phyloP scores from a whole-genome alignment of 1,140 invertebrate genomes.

The Battus philenor region DNA sequence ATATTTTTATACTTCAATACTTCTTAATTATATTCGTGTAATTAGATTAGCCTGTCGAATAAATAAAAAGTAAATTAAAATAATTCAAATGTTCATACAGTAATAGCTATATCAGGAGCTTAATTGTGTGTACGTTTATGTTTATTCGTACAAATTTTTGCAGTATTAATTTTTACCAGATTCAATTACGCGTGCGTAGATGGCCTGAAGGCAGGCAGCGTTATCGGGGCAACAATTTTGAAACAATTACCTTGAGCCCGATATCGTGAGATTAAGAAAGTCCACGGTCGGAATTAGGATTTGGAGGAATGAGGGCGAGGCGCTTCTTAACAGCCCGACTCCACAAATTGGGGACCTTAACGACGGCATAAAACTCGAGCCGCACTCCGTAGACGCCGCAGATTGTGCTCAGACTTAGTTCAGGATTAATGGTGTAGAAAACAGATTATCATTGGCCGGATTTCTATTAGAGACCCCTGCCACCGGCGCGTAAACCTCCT shows the following conservation, averaged over 20 bases:
- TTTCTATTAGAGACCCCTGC: slow-evolving; percentile 73
- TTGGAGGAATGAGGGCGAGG: slow-evolving; percentile 50
- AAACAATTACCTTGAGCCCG: slow-evolving; percentile 72
- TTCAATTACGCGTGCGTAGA: no score
- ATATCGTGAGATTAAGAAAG: slow-evolving; percentile 73
- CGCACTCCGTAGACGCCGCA: slow-evolving; percentile 64
- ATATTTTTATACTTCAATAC: no score
- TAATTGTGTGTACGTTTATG: no score
- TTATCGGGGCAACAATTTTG: slow-evolving; percentile 55
- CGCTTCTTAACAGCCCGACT: slow-evolving; percentile 63
- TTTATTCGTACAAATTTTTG: no score
- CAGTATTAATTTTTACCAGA: no score
- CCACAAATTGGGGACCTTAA: slow-evolving; percentile 74
- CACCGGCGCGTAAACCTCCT: slow-evolving; percentile 67
- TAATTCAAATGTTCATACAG: no score
- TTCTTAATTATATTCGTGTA: no score
- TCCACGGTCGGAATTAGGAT: slow-evolving; percentile 68
- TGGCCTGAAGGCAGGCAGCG: slow-evolving; percentile 8
- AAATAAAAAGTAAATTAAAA: no score
- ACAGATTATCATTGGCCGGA: slow-evolving; percentile 73
- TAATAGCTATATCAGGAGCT: no score
- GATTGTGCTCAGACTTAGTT: slow-evolving; percentile 71
- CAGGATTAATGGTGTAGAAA: slow-evolving; percentile 74
- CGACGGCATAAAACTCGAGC: slow-evolving; percentile 71
- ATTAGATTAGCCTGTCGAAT: no score